Evolutionary conservation across 2,113 vertebrate species (phyloP).

Genomic region (Cephalopholis sonnerati): DNA sequence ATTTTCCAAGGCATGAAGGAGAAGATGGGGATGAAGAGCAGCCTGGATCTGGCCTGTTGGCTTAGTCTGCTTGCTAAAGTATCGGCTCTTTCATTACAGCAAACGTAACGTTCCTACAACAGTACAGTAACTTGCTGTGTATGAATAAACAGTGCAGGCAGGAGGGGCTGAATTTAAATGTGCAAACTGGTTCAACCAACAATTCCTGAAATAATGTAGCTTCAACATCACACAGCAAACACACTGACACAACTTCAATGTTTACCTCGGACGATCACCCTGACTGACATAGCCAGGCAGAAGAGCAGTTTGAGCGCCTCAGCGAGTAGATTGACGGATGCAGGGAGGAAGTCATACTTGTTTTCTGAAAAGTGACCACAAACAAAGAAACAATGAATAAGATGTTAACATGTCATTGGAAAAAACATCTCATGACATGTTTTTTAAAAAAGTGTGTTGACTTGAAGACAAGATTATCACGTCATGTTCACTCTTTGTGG

Average conservation of each 20-base stretch:
- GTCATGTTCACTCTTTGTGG: background rate
- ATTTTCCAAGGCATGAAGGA: too few species aligned
- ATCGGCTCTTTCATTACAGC: too few species aligned
- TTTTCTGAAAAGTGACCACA: slow-evolving; percentile 86
- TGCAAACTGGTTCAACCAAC: too few species aligned
- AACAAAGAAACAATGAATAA: slow-evolving; percentile 40
- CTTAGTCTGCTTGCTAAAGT: too few species aligned
- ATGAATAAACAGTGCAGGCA: too few species aligned
- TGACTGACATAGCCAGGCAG: slow-evolving; percentile 89
- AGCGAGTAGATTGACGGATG: slow-evolving; percentile 96
- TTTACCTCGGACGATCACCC: slow-evolving; percentile 90
- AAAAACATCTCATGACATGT: background rate
- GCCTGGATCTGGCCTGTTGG: too few species aligned
- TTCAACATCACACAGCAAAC: background rate
- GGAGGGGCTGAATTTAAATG: too few species aligned
- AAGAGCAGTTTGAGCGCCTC: slow-evolving; percentile 93
- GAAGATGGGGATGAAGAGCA: too few species aligned
- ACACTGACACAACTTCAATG: background rate
- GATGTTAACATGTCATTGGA: background rate
- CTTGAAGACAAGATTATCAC: background rate
- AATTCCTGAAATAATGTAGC: too few species aligned
- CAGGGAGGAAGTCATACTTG: slow-evolving; percentile 95
- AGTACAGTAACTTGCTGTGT: too few species aligned
- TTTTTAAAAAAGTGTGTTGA: background rate
- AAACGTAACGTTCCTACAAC: too few species aligned